These are phyloP conservation scores for Campoletis raptor DNA, from an alignment of 2,888 invertebrate genomes.

Conservation along the genomic window DNA sequence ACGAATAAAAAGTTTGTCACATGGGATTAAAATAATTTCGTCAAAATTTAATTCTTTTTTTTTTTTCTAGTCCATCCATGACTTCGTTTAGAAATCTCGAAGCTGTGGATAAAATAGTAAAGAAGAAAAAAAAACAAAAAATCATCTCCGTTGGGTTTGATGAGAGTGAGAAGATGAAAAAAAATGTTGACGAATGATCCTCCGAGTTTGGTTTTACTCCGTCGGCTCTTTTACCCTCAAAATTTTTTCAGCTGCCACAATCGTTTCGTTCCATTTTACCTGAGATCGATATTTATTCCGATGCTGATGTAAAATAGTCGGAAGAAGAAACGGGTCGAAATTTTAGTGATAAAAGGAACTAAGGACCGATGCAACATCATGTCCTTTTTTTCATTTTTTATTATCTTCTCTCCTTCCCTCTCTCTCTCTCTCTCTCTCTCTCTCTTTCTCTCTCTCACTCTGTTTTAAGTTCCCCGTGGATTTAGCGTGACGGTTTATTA, in stretches of 20 bases:
- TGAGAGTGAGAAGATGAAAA: constrained; percentile 30
- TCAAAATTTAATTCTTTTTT: too few species aligned
- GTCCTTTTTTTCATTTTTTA: constrained; percentile 24
- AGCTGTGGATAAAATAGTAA: neutral
- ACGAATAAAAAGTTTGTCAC: neutral
- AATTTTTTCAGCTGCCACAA: constrained; percentile 12
- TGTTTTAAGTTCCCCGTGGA: constrained; percentile 33
- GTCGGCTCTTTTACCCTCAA: constrained; percentile 6
- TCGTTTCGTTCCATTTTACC: constrained; percentile 52
- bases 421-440: too few species aligned
- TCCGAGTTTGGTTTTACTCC: constrained; percentile 29
- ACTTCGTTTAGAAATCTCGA: neutral
- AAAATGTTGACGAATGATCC: constrained; percentile 57
- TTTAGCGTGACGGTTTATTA: constrained; percentile 65
- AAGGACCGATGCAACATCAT: constrained; percentile 21
- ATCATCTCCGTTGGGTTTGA: constrained; percentile 15
- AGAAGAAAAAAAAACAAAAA: constrained; percentile 13
- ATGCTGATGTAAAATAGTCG: constrained; percentile 14
- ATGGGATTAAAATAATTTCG: neutral
- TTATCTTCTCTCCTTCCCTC: neutral
- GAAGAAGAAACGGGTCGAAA: constrained; percentile 5
- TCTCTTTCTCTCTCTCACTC: constrained; percentile 3
- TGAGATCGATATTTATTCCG: constrained; percentile 65
- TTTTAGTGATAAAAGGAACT: constrained; percentile 1
- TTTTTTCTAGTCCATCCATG: neutral